Base-by-base conservation (phyloP, 2,888 invertebrate genomes). In the Euzophera pinguis region DNA sequence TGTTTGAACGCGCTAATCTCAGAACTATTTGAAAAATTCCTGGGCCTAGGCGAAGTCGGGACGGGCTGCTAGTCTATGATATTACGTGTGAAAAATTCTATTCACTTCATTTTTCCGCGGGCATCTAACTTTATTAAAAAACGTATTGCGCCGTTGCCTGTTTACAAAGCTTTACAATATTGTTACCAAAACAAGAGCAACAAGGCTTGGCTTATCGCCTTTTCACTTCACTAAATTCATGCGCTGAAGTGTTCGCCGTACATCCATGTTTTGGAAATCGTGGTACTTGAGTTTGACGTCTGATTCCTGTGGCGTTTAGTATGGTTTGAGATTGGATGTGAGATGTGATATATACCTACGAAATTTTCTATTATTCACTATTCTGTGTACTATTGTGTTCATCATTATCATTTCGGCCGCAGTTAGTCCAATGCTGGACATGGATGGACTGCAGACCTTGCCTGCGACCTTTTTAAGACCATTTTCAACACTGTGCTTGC, bases 141-240 rank as follows among this genome's bases (percentile, higher is more conserved):
- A 45, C 32, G 10, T 45, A 32, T 45, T 45, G 34, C 45, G 3
- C 10, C 14, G 29, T 14, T 3, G 45, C 34, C 45, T n/a, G 32
- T 45, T 27, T 48, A 38, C 39, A 16, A 6, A 50, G 49, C 48
- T 38, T 8, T 16, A 27, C 49, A 50, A 50, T 50, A 60, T 58
- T 56, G 47, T 47, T 29, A 53, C 58, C 56, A 53, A 41, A 56
- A 53, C 51, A 50, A 41, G 42, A 37, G 38, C 45, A 34, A 39
- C 38, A 17, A 39, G 32, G 51, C 51, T 57, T 51, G 56, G 53
- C 60, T 55, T 69, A 72, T 73, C 73, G 58, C 58, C 55, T 60
- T 62, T 60, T 57, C 64, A 55, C 61, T 55, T 60, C 65, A 62
- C 56, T 67, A 60, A 60, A 54, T 64, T 62, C 56, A 54, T 61